Percentiles rank a stretch among this genome's conserved stretches.
These are phyloP conservation scores for Orussus abietinus DNA, from an alignment of 1,140 invertebrate genomes.

Conservation along the genomic window DNA sequence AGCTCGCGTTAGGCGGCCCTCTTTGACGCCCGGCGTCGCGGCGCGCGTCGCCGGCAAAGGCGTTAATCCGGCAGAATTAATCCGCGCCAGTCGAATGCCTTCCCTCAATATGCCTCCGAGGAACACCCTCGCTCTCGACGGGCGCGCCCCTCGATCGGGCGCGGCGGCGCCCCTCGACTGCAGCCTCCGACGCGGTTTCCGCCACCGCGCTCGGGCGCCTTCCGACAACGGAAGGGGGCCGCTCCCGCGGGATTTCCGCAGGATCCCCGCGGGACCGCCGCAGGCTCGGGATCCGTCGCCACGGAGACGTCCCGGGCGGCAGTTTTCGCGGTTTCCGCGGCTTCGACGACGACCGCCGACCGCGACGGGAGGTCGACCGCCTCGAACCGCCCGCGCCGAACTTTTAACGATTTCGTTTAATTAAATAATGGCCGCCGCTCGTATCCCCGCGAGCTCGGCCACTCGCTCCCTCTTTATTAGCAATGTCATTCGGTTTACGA, in stretches of 20 bases:
- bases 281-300: conserved; percentile 1
- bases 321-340: neutral
- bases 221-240: conserved; percentile 2
- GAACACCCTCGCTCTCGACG: neutral
- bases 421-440: conserved; percentile 23
- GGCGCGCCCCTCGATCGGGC: conserved; percentile 2
- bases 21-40: conserved; percentile 6
- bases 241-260: conserved; percentile 3
- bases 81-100: conserved; percentile 24
- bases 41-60: conserved; percentile 17
- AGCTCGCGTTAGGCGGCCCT: conserved; percentile 19
- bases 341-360: neutral
- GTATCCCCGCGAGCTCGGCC: no score
- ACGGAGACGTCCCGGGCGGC: conserved; percentile 4
- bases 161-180: conserved; percentile 2
- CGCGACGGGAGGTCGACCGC: neutral
- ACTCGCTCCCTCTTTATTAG: conserved; percentile 19
- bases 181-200: no score
- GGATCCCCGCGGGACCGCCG: neutral
- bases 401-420: conserved; percentile 23
- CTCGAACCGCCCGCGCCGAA: no score
- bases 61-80: conserved; percentile 30
- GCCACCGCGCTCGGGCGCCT: neutral
- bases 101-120: conserved; percentile 23
- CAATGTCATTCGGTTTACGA: conserved; percentile 25